Evolutionary conservation across 1,140 invertebrate species (phyloP).

Genomic region (Arion vulgaris): DNA sequence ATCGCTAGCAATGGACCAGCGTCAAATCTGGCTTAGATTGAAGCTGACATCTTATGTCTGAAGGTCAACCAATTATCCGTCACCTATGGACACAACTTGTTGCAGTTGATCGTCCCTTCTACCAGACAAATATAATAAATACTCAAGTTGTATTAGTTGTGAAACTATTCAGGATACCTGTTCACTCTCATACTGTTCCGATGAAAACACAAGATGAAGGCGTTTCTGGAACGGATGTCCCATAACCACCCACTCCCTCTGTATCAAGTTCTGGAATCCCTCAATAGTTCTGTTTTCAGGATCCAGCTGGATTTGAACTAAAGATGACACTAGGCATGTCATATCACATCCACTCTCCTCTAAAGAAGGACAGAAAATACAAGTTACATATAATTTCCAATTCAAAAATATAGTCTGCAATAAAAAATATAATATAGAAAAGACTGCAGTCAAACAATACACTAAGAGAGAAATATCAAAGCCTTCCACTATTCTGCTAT

Average conservation of each 20-base stretch:
- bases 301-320: conserved; percentile 91
- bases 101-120: too few species aligned
- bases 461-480: too few species aligned
- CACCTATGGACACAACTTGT: too few species aligned
- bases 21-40: too few species aligned
- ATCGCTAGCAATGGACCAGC: too few species aligned
- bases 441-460: too few species aligned
- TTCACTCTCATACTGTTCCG: conserved; percentile 43
- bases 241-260: conserved; percentile 94
- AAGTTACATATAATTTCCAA: background rate
- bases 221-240: conserved; percentile 89
- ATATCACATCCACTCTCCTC: conserved; percentile 89
- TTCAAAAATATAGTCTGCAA: too few species aligned
- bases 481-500: too few species aligned
- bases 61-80: too few species aligned
- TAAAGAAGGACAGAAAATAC: conserved; percentile 72
- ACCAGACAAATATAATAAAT: too few species aligned
- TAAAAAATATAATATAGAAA: too few species aligned
- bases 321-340: conserved; percentile 87
- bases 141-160: background rate
- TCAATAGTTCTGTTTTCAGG: conserved; percentile 85
- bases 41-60: too few species aligned
- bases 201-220: conserved; percentile 75
- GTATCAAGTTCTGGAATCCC: conserved; percentile 93
- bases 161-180: conserved; percentile 41